A percentile compares a stretch with the other conserved stretches of the same genome.
Evolutionary conservation across 1,140 invertebrate genomes (phyloP).

Genomic region (Euura saliciscinereae): DNA sequence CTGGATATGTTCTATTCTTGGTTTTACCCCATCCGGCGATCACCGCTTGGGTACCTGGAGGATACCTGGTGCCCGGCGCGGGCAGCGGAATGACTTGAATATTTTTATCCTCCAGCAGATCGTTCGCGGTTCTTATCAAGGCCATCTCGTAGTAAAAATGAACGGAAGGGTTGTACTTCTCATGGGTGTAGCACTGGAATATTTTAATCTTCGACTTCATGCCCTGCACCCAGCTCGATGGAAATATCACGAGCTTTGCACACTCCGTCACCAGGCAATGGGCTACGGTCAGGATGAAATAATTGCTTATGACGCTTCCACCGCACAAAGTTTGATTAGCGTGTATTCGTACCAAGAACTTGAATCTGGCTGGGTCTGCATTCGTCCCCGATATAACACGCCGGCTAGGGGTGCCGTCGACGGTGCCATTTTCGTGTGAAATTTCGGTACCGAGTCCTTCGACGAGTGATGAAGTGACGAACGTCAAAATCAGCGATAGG

Average conservation of each 20-base stretch:
- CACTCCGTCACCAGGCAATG: background rate
- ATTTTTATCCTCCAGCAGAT: background rate
- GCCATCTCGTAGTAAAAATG: background rate
- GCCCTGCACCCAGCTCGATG: background rate
- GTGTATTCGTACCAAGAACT: background rate
- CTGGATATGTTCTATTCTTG: background rate
- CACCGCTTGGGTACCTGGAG: background rate
- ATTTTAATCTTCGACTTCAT: background rate
- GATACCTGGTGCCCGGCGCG: background rate
- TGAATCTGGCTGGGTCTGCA: background rate
- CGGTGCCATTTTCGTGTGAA: background rate
- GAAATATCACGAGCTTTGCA: background rate
- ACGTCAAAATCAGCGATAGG: background rate
- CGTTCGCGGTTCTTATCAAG: background rate
- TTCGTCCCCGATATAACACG: background rate
- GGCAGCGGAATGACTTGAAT: background rate
- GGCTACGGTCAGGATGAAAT: background rate
- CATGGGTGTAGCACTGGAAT: background rate
- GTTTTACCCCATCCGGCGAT: background rate
- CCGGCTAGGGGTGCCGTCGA: background rate
- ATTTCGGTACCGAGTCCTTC: background rate
- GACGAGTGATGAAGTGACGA: background rate
- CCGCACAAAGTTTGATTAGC: background rate
- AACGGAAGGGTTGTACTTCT: background rate
- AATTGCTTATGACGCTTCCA: background rate